These are phyloP conservation scores for Coptodon rendalli DNA, from an alignment of 2,113 vertebrate genomes.

Conservation along the genomic window DNA sequence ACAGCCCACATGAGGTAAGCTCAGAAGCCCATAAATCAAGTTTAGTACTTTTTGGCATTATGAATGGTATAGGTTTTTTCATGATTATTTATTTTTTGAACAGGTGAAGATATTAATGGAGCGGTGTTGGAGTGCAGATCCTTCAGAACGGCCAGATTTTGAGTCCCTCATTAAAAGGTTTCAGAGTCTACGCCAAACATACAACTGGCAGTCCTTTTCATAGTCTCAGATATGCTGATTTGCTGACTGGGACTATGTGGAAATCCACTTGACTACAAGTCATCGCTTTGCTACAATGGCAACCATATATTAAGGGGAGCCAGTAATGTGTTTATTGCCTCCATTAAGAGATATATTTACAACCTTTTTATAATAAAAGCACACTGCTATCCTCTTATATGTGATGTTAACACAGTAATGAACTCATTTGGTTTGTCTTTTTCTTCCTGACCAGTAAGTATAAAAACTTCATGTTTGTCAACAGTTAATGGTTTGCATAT, in stretches of 20 bases:
- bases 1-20: slow-evolving; percentile 81
- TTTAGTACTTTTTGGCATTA: not conserved
- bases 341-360: not conserved
- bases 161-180: slow-evolving; percentile 71
- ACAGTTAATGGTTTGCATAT: not conserved
- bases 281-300: not conserved
- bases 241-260: not conserved
- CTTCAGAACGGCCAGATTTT: slow-evolving; percentile 77
- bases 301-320: not conserved
- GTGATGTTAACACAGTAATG: not conserved
- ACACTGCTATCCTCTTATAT: not conserved
- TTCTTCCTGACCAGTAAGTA: not conserved
- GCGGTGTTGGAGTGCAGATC: slow-evolving; percentile 80
- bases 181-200: slow-evolving; percentile 41
- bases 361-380: not conserved
- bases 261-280: not conserved
- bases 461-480: not conserved
- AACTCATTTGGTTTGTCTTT: not conserved
- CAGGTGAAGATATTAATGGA: slow-evolving; percentile 75
- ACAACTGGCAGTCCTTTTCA: slow-evolving; percentile 52
- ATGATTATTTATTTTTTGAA: not conserved
- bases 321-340: not conserved
- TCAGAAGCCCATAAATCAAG: not conserved
- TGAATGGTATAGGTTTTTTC: not conserved
- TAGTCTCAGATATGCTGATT: slow-evolving; percentile 33